Conservation (phyloP, 1,140 invertebrate species). For the Xylocopa sonorina region DNA sequence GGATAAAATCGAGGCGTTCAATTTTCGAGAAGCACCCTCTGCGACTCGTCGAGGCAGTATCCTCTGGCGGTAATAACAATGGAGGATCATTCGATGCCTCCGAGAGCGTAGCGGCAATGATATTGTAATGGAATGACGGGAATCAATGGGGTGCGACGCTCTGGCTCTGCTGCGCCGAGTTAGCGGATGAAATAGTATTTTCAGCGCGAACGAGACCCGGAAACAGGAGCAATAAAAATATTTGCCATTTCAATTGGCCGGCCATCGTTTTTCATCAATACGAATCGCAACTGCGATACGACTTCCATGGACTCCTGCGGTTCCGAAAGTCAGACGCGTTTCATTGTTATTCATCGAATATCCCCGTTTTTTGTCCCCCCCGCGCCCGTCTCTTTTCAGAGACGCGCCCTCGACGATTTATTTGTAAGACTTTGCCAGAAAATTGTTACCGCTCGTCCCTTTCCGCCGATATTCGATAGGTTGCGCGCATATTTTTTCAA, state of each 20-base stretch:
- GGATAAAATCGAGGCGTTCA: slow-evolving; percentile 48
- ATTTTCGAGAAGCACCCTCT: slow-evolving; percentile 53
- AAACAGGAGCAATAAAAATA: slow-evolving; percentile 51
- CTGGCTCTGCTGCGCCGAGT: slow-evolving; percentile 22
- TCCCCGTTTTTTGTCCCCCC: neutral
- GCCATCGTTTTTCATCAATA: slow-evolving; percentile 44
- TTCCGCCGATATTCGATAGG: neutral
- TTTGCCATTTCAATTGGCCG: slow-evolving; percentile 41
- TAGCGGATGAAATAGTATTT: slow-evolving; percentile 55
- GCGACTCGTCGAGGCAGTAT: slow-evolving; percentile 9
- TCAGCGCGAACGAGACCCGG: slow-evolving; percentile 42
- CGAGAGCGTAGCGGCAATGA: slow-evolving; percentile 35
- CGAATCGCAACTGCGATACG: slow-evolving; percentile 36
- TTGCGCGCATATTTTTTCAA: neutral
- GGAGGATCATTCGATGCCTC: slow-evolving; percentile 46
- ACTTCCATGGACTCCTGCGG: slow-evolving; percentile 23
- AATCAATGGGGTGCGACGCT: slow-evolving; percentile 35
- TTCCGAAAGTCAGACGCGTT: slow-evolving; percentile 27
- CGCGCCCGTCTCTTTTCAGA: too few relatives aligned
- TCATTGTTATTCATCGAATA: neutral
- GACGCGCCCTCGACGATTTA: neutral
- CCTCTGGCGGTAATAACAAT: slow-evolving; percentile 53
- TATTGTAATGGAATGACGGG: slow-evolving; percentile 51
- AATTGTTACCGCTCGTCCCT: neutral
- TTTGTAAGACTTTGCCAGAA: neutral